Evolutionary conservation across 2,113 vertebrate species (phyloP).

Genomic region (Chaetops frenatus): DNA sequence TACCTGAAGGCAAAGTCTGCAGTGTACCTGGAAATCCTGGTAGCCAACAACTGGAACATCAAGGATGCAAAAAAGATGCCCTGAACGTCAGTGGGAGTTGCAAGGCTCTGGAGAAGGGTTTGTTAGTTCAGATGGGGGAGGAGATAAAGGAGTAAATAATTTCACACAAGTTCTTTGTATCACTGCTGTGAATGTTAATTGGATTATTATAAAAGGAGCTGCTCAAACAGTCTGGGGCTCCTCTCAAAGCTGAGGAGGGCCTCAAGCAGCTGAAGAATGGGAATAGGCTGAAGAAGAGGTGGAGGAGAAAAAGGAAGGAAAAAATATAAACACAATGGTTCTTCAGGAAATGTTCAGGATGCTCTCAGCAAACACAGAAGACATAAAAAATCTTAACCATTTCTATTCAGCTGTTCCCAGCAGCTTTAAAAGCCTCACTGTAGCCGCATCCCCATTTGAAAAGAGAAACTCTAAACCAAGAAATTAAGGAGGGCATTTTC

Average conservation of each 20-base stretch:
- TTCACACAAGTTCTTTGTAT: background rate
- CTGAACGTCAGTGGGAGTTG: background rate
- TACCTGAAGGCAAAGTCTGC: background rate
- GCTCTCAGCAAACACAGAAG: background rate
- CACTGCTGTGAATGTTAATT: background rate
- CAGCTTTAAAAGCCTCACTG: background rate
- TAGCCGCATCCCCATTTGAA: background rate
- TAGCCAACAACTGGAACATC: background rate
- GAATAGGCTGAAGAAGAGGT: background rate
- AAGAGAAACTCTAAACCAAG: background rate
- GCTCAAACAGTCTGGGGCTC: background rate
- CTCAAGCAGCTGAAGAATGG: background rate
- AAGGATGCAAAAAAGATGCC: background rate
- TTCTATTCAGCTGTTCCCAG: background rate
- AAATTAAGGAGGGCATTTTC: background rate
- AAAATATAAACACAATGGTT: background rate
- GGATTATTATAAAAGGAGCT: background rate
- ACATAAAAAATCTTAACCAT: background rate
- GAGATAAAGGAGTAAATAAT: background rate
- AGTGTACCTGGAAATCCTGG: background rate
- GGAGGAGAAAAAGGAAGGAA: background rate
- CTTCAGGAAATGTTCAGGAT: background rate
- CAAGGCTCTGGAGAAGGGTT: background rate
- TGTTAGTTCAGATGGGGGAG: background rate
- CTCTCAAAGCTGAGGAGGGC: background rate